Percentiles rank a stretch among this genome's conserved stretches.
phyloP scores from a whole-genome alignment of 2,888 invertebrate genomes.

The Stratiomys singularior region DNA sequence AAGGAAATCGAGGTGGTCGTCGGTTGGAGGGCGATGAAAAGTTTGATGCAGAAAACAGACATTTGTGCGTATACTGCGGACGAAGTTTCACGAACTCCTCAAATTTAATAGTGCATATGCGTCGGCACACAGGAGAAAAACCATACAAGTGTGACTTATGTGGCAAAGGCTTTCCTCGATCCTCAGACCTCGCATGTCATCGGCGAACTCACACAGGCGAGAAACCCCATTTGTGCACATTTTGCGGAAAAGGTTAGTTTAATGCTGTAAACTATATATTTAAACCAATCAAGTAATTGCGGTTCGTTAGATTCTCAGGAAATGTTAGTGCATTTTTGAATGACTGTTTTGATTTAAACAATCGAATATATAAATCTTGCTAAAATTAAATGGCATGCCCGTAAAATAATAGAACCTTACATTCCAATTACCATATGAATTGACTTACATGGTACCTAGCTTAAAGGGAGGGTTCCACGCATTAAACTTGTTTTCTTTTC shows the following conservation, averaged over 20 bases:
- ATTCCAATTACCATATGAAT: background rate
- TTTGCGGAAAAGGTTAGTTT: slow-evolving; percentile 55
- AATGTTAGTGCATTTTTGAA: too few relatives aligned
- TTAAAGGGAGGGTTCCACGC: too few relatives aligned
- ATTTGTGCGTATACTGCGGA: slow-evolving; percentile 71
- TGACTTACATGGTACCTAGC: background rate
- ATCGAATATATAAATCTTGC: too few relatives aligned
- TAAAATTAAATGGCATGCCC: too few relatives aligned
- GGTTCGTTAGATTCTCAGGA: too few relatives aligned
- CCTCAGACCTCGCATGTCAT: slow-evolving; percentile 72
- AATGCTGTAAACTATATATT: too few relatives aligned
- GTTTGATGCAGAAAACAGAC: slow-evolving; percentile 64
- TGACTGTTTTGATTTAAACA: too few relatives aligned
- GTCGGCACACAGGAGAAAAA: slow-evolving; percentile 74
- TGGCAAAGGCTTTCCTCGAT: slow-evolving; percentile 72
- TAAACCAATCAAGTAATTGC: too few relatives aligned
- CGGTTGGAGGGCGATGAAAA: slow-evolving; percentile 58
- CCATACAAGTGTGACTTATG: slow-evolving; percentile 74
- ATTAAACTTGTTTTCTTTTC: slow-evolving; percentile 47
- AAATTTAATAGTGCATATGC: slow-evolving; percentile 74
- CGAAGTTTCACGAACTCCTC: slow-evolving; percentile 72
- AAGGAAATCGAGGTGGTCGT: slow-evolving; percentile 12
- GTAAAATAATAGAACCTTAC: background rate
- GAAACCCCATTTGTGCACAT: slow-evolving; percentile 68
- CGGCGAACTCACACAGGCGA: slow-evolving; percentile 72